phyloP scores from a whole-genome alignment of 2,888 invertebrate genomes.

The Drosophila longiperda region DNA sequence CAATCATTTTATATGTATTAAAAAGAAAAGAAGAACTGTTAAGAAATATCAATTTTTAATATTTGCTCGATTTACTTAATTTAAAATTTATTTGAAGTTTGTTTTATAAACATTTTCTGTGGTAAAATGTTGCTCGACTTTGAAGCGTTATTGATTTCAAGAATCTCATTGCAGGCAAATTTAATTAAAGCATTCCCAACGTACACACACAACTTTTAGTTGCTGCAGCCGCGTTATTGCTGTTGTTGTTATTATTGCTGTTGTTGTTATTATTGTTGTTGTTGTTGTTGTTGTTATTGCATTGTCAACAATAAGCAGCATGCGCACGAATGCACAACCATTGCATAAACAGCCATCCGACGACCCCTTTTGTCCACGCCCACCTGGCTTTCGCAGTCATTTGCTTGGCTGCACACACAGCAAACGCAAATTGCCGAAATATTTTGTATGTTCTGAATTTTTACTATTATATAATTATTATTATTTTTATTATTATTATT shows the following conservation, averaged over 20 bases:
- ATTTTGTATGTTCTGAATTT: constrained; percentile 24
- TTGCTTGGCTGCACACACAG: constrained; percentile 60
- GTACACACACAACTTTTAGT: constrained; percentile 40
- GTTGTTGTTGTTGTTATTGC: constrained; percentile 52
- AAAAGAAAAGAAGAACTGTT: neutral
- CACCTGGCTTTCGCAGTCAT: constrained; percentile 35
- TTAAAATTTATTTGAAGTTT: neutral
- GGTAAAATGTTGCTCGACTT: constrained; percentile 1
- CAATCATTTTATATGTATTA: neutral
- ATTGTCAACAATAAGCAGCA: constrained; percentile 66
- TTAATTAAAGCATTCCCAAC: constrained; percentile 64
- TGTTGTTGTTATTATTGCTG: constrained; percentile 27
- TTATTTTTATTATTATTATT: constrained; percentile 6
- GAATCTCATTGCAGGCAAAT: constrained; percentile 39
- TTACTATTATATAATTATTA: neutral
- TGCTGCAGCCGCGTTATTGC: constrained; percentile 47
- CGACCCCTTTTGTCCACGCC: neutral
- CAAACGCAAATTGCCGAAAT: constrained; percentile 55
- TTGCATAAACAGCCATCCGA: constrained; percentile 51
- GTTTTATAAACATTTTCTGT: neutral
- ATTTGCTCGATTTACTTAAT: neutral
- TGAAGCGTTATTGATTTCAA: constrained; percentile 4
- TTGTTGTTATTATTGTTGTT: constrained; percentile 27
- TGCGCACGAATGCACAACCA: constrained; percentile 47
- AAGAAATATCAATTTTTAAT: neutral